These are phyloP conservation scores for Dolomedes plantarius DNA, from an alignment of 2,888 invertebrate species.

Conservation along the genomic window DNA sequence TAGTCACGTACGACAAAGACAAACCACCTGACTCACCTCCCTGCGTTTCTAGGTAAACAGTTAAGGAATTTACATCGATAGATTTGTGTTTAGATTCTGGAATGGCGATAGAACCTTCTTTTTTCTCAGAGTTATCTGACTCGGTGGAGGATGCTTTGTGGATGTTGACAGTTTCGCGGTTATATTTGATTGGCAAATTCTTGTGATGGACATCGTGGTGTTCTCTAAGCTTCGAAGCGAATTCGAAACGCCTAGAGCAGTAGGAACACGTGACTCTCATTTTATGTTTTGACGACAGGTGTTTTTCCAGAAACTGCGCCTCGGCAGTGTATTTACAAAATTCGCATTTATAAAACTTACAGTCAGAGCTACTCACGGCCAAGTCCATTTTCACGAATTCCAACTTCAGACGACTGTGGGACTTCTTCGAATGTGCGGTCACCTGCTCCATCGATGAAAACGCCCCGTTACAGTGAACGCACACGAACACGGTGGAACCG, in stretches of 20 bases:
- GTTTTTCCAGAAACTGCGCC: conserved; percentile 11
- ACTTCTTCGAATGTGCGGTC: background rate
- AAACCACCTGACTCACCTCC: background rate
- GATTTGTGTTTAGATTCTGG: too few relatives aligned
- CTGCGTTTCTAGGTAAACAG: background rate
- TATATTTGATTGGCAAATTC: conserved; percentile 37
- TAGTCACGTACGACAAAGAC: background rate
- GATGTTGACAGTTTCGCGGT: conserved; percentile 30
- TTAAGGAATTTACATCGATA: background rate
- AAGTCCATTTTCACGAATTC: background rate
- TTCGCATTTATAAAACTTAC: conserved; percentile 43
- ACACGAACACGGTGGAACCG: conserved; percentile 21
- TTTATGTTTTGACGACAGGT: conserved; percentile 39
- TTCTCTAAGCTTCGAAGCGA: conserved; percentile 37
- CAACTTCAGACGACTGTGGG: conserved; percentile 17
- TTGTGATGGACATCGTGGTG: conserved; percentile 52
- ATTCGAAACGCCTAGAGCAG: conserved; percentile 55
- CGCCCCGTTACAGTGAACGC: conserved; percentile 45
- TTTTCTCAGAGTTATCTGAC: background rate
- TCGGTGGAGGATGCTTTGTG: background rate
- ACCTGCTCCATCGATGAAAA: conserved; percentile 29
- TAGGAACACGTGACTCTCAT: conserved; percentile 46
- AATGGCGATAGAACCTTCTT: background rate
- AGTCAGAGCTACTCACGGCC: background rate
- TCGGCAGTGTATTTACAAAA: conserved; percentile 41